Evolutionary conservation across 2,113 vertebrate species (phyloP).

Genomic region (Phalacrocorax aristotelis): DNA sequence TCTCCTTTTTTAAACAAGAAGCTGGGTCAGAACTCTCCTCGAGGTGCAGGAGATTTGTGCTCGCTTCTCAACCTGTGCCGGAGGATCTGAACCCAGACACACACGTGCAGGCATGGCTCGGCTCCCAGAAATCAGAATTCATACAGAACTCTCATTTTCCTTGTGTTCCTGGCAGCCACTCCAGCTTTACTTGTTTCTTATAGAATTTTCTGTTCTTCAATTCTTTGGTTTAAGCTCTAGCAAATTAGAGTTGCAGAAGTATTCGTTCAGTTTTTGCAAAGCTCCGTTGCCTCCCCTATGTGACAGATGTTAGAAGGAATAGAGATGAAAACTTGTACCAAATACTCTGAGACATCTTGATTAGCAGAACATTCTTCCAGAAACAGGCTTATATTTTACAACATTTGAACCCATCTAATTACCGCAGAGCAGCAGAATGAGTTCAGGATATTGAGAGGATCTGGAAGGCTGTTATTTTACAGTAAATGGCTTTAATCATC

Average conservation of each 20-base stretch:
- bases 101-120: accelerated
- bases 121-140: neutral
- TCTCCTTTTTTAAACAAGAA: neutral
- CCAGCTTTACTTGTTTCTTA: neutral
- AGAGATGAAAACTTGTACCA: neutral
- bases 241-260: neutral
- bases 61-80: neutral
- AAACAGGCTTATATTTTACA: slow-evolving; percentile 1
- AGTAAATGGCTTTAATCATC: slow-evolving; percentile 27
- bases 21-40: neutral
- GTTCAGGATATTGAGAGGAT: slow-evolving; percentile 34
- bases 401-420: slow-evolving; percentile 30
- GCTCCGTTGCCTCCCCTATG: neutral
- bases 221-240: neutral
- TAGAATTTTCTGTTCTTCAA: neutral
- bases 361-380: neutral
- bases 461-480: slow-evolving; percentile 36
- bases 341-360: neutral
- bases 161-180: neutral
- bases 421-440: neutral
- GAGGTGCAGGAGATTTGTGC: neutral
- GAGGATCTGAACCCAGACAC: neutral
- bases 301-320: neutral
- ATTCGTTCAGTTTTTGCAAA: neutral
- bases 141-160: neutral